Evolutionary conservation across 2,797 vertebrate species (phyloP).

Genomic region (Sebastes taczanowskii): DNA sequence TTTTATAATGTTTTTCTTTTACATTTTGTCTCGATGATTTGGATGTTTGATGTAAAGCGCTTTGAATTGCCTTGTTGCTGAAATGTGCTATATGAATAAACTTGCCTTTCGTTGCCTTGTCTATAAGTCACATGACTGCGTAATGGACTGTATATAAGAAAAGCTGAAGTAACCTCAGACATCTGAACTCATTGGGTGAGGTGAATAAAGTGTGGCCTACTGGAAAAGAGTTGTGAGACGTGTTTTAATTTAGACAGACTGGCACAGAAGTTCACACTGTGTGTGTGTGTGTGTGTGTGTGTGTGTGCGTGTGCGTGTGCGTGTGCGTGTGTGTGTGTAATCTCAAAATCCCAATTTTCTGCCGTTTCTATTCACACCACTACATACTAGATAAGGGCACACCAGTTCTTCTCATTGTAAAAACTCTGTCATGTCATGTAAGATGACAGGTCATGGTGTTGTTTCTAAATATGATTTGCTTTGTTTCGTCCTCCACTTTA

Average conservation of each 20-base stretch:
- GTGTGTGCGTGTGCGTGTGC: no score
- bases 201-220: not conserved
- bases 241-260: not conserved
- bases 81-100: no score
- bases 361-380: not conserved
- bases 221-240: not conserved
- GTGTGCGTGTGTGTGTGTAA: not conserved
- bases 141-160: not conserved
- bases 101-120: no score
- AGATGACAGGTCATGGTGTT: not conserved
- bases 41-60: no score
- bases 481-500: conserved; percentile 19
- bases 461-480: not conserved
- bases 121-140: not conserved
- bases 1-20: no score
- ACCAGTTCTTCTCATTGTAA: not conserved
- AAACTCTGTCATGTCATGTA: not conserved
- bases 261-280: not conserved
- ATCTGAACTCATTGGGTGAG: not conserved
- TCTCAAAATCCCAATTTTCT: not conserved
- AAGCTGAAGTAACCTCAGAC: not conserved
- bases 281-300: no score
- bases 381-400: not conserved
- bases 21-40: no score
- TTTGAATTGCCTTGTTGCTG: no score